Evolutionary conservation across 2,113 vertebrate genomes (phyloP).

Genomic region (Capreolus pygargus): DNA sequence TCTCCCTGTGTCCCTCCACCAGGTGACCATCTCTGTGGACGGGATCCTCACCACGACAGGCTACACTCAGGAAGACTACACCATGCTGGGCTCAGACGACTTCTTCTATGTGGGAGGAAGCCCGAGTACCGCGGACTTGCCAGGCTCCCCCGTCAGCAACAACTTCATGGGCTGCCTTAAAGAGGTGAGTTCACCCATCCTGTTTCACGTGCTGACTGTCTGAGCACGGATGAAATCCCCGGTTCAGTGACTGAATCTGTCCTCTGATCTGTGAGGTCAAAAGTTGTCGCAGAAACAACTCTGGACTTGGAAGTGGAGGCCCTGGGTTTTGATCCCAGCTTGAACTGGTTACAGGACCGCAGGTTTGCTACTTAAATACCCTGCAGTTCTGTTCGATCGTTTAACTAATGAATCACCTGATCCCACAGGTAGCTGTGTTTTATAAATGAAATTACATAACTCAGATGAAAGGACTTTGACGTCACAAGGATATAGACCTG

Average conservation of each 20-base stretch:
- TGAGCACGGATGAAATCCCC: background rate
- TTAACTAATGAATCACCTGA: background rate
- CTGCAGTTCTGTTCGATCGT: background rate
- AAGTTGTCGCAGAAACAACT: background rate
- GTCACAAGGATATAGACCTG: background rate
- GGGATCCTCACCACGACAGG: conserved; percentile 98
- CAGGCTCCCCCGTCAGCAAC: conserved; percentile 98
- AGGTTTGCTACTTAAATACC: background rate
- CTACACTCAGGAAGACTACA: conserved; percentile 99
- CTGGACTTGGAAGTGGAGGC: background rate
- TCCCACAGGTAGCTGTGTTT: background rate
- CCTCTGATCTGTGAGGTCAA: background rate
- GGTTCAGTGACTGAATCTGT: background rate
- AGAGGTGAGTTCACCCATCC: conserved; percentile 86
- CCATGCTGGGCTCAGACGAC: conserved; percentile 98
- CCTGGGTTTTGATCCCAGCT: background rate
- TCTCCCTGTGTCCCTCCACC: conserved; percentile 84
- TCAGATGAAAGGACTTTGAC: background rate
- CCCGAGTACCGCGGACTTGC: conserved; percentile 96
- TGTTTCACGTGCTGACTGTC: background rate
- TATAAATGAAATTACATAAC: background rate
- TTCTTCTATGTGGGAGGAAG: conserved; percentile 99
- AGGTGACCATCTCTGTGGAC: conserved; percentile 99
- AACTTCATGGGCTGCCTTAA: conserved; percentile 99
- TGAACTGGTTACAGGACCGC: background rate